Base-by-base conservation (phyloP, 2,797 vertebrate genomes). In the Orestias chungarensis region DNA sequence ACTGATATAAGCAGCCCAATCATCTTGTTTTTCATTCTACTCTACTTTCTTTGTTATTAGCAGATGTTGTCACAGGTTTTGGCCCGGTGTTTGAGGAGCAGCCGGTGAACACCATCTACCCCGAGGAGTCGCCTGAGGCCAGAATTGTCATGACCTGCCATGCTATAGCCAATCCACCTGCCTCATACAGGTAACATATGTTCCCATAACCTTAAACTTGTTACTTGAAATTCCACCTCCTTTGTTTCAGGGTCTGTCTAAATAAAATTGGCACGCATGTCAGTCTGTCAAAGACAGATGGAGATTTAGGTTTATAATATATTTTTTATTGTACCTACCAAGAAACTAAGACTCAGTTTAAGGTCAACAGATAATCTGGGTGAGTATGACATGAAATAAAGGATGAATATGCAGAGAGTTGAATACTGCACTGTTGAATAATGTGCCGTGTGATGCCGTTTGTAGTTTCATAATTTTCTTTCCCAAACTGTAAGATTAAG, bases 61-160 rank as follows among this genome's bases (percentile, higher is more conserved):
- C 92, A 96, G 96, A 97, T 43, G 96, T 96, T 87, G 93, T 95
- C 82, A 93, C 95, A 92, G 95, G 96, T 84, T 96, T 95, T 70
- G 98, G 98, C 69, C 98, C 97, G 0, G 96, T 99, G 91, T 99
- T 99, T 93, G 97, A 99, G 93, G 97, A 99, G 80, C 96, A 99
- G 78, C 98, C 98, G 25, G 93, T 96, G 62, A 95, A 99, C 90
- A 98, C 97, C 42, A 96, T 99, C 92, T 98, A 97, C 90, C 96
- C 97, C 0, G 97, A 99, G 87, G 98, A 99, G 90, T 97, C 96
- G 27, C 94, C 94, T 2, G 98, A 99, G 87, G 95, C 95, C 78
- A 97, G 96, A 91, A 96, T 99, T 87, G 96, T 94, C 74, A 94
- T 99, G 93, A 97, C 92, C 89, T 99, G 98, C 90, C 93, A 95